phyloP scores from a whole-genome alignment of 2,888 invertebrate genomes.

The Agonopterix subpropinquella region DNA sequence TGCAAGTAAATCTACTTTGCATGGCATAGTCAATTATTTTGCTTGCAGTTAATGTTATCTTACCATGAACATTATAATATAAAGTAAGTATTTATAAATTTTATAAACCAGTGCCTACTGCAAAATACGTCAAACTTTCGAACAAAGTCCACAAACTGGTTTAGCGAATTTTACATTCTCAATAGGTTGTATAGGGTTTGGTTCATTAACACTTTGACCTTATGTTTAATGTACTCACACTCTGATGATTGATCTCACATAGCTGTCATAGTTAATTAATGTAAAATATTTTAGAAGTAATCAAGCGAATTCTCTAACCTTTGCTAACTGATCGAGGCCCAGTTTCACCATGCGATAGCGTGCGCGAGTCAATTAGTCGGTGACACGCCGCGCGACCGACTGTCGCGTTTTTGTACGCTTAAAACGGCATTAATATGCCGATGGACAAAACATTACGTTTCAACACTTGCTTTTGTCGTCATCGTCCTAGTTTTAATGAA shows the following conservation, averaged over 20 bases:
- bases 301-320: constrained; percentile 23
- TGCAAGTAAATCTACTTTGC: constrained; percentile 18
- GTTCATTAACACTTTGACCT: too few species aligned
- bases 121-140: background rate
- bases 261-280: too few species aligned
- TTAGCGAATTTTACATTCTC: too few species aligned
- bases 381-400: constrained; percentile 54
- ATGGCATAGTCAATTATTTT: constrained; percentile 13
- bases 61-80: constrained; percentile 27
- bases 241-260: too few species aligned
- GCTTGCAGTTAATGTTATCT: constrained; percentile 35
- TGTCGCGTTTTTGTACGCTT: constrained; percentile 60
- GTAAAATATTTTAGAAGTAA: background rate
- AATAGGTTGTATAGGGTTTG: too few species aligned
- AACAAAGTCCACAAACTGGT: background rate
- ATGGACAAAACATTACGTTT: constrained; percentile 49
- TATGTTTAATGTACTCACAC: too few species aligned
- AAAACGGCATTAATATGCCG: constrained; percentile 56
- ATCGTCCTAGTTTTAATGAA: background rate
- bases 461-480: constrained; percentile 33
- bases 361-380: constrained; percentile 64
- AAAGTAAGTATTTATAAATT: background rate
- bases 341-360: constrained; percentile 55
- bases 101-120: background rate
- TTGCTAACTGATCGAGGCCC: constrained; percentile 37